phyloP scores from a whole-genome alignment of 2,797 vertebrate species.

The Danio jaintianensis region DNA sequence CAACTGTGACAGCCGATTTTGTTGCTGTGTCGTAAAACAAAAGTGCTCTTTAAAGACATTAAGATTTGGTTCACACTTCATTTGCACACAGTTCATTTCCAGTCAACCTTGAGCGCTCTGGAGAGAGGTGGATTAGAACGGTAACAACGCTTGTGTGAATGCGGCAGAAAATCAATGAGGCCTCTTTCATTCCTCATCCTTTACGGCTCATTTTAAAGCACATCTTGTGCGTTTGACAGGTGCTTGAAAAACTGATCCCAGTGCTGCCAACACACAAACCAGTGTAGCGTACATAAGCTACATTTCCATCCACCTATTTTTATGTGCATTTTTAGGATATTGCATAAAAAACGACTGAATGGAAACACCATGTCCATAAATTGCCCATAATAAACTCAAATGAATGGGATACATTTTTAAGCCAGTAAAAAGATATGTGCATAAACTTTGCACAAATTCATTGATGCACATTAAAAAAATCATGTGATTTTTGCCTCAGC shows the following conservation, averaged over 20 bases:
- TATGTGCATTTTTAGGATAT: too few species aligned
- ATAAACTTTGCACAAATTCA: too few species aligned
- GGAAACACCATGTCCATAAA: too few species aligned
- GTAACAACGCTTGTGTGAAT: constrained; percentile 29
- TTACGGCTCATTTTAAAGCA: constrained; percentile 22
- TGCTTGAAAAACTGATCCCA: constrained; percentile 11
- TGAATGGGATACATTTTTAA: too few species aligned
- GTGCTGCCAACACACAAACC: not conserved
- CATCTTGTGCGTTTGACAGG: constrained; percentile 20
- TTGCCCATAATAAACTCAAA: too few species aligned
- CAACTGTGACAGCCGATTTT: constrained; percentile 7
- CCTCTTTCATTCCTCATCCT: not conserved
- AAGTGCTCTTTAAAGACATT: constrained; percentile 32
- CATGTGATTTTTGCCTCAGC: too few species aligned
- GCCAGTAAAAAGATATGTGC: too few species aligned
- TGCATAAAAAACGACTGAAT: too few species aligned
- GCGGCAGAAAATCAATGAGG: constrained; percentile 44
- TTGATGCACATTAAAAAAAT: too few species aligned
- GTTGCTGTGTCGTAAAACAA: not conserved
- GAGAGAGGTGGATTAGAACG: constrained; percentile 37
- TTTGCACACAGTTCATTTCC: constrained; percentile 44
- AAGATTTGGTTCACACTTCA: constrained; percentile 32
- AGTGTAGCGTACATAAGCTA: not conserved
- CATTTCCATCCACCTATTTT: too few species aligned
- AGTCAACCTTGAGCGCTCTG: constrained; percentile 43